phyloP scores from a whole-genome alignment of 2,888 invertebrate species.

The Eurois occulta region DNA sequence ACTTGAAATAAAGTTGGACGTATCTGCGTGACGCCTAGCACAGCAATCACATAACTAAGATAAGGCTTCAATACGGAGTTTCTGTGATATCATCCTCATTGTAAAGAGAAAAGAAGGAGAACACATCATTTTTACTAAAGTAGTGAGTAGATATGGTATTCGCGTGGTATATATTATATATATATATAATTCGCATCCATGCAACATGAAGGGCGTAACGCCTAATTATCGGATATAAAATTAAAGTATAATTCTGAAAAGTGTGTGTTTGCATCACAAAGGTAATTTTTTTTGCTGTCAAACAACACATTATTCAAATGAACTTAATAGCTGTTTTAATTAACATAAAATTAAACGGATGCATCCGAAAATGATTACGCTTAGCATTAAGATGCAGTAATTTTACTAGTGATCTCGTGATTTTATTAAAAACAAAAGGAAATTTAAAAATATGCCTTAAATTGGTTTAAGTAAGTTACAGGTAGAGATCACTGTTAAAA shows the following conservation, averaged over 20 bases:
- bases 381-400: conserved; percentile 41
- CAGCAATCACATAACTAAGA: conserved; percentile 10
- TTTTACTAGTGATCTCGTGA: conserved; percentile 38
- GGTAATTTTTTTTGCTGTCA: background rate
- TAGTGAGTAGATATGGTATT: conserved; percentile 17
- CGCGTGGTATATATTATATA: conserved; percentile 26
- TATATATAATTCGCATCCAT: conserved; percentile 41
- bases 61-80: background rate
- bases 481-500: conserved; percentile 33
- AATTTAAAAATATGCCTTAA: background rate
- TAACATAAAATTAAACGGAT: conserved; percentile 46
- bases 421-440: background rate
- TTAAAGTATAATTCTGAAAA: background rate
- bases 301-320: conserved; percentile 9
- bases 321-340: background rate
- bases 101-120: background rate
- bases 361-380: conserved; percentile 61
- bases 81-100: background rate
- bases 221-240: conserved; percentile 5
- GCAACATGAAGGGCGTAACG: conserved; percentile 21
- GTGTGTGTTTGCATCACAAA: background rate
- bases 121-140: background rate
- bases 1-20: background rate
- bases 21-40: conserved; percentile 17
- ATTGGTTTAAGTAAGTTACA: background rate